Conservation (phyloP, 2,797 vertebrate species). For the Halcyon chelicuti region DNA sequence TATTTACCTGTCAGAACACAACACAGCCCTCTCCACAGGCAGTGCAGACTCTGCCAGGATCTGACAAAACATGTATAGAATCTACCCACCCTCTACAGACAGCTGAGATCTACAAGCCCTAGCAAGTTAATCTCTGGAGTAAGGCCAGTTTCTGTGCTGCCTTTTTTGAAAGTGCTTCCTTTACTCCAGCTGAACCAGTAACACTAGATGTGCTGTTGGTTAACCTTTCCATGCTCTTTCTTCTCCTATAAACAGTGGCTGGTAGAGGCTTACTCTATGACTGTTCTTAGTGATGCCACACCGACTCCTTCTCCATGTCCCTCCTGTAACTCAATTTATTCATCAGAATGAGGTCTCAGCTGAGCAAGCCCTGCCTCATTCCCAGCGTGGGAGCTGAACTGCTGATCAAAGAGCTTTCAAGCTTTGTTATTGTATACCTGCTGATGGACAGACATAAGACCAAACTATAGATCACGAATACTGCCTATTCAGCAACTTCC, state of each 20-base stretch:
- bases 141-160: conserved; percentile 40
- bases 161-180: conserved; percentile 59
- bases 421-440: not conserved
- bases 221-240: conserved; percentile 59
- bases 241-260: not conserved
- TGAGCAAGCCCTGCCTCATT: conserved; percentile 2
- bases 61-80: not conserved
- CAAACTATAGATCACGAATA: not conserved
- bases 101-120: conserved; percentile 33
- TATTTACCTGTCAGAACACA: not conserved
- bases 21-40: not conserved
- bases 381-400: conserved; percentile 7
- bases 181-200: conserved; percentile 36
- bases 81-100: not conserved
- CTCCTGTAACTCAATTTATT: not conserved
- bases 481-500: conserved; percentile 15
- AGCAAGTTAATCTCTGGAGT: not conserved
- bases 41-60: not conserved
- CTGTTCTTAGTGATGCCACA: not conserved
- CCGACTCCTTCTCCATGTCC: not conserved
- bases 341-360: conserved; percentile 24
- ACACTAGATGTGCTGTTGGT: conserved; percentile 6
- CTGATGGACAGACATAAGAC: not conserved
- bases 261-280: not conserved
- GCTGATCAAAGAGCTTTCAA: conserved; percentile 22